Evolutionary conservation across 2,113 vertebrate genomes (phyloP), one percentile per base, ranked within the genome.

Genomic region (Platysteira castanea): DNA sequence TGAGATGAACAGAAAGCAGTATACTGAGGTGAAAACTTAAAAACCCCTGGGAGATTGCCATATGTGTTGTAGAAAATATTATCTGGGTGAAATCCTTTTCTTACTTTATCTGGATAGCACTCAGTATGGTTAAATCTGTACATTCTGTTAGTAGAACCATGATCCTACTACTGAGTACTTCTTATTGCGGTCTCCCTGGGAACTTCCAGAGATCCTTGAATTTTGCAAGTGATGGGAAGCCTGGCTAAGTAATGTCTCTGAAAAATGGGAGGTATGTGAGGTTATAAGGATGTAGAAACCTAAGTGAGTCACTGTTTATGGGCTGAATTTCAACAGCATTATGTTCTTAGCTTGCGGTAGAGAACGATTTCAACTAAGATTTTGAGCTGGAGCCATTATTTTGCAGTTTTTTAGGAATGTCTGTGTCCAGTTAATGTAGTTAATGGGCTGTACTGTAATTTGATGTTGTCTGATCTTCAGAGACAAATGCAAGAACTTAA

Each of bases 51-150:
- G 52, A 87, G 31, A 46, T 54, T 82, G 9, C 8, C 47, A 8
- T 18, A 10, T 39, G 11, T 49, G 9, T 74, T 69, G 30, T 53
- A 63, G 71, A 83, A 81, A 47, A 1, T 17, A 12, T 23, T n/a
- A 21, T 37, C 9, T 75, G 35, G 46, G 46, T 1, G 2, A 39
- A 41, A 63, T 31, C 13, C 3, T 53, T 61, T 44, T 42, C 4
- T 13, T 57, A 0, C 53, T 90, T 74, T 37, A 33, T n/a, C 20
- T 57, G 26, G 7, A 68, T 57, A 35, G 39, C 0, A 0, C 17
- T 61, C 14, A 18, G 2, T 53, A 3, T 68, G 18, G 15, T 68
- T 85, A 60, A 52, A 60, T 64, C 44, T 82, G 3, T 63, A 12
- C 24, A 24, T 26, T 56, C 37, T 82, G 22, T n/a, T 69, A 11